Base-by-base conservation (phyloP, 1,140 invertebrate species). In the Pinna nobilis region DNA sequence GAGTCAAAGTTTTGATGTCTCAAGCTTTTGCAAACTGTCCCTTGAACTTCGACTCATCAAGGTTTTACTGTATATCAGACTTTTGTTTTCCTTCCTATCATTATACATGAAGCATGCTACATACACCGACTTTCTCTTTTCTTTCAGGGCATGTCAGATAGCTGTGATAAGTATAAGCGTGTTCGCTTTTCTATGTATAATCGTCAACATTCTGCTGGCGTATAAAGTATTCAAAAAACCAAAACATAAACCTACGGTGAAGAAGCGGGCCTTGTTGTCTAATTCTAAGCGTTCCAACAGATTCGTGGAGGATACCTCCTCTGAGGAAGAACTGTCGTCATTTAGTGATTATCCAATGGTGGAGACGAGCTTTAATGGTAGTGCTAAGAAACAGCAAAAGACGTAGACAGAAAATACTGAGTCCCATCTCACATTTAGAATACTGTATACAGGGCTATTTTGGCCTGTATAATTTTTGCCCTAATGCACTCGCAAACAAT, bases 321-420 rank as follows among this genome's bases (percentile, higher is more conserved):
- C 61, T 18, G 63, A 59, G 3, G 51, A 59, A 32, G 70, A 72
- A 15, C 51, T 72, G 6, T 72, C 70, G 13, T 72, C 70, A 18
- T 59, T 72, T 20, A 72, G 70, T 59, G 70, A 72, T 30, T 72
- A 49, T 60, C 70, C 70, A 15, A 72, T 72, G 70, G 35, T 49
- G 13, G 35, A 53, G 18, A 72, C 59, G 39, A n/a, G 57, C 37
- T 71, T 71, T 64, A 63, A n/a, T n/a, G n/a, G n/a, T n/a, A n/a
- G 20, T 47, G 15, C 44, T 1, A 7, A 1, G 15, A 47, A 47
- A 47, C 44, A 1, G 15, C 15, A 47, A 3, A 47, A 47, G 3
- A 18, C 44, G n/a, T n/a, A n/a, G n/a, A n/a, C n/a, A n/a, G n/a
- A n/a, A n/a, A n/a, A n/a, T n/a, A n/a, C n/a, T n/a, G n/a, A n/a